These are phyloP conservation scores for Morphnarchus princeps DNA, from an alignment of 2,113 vertebrate species.

Conservation along the genomic window DNA sequence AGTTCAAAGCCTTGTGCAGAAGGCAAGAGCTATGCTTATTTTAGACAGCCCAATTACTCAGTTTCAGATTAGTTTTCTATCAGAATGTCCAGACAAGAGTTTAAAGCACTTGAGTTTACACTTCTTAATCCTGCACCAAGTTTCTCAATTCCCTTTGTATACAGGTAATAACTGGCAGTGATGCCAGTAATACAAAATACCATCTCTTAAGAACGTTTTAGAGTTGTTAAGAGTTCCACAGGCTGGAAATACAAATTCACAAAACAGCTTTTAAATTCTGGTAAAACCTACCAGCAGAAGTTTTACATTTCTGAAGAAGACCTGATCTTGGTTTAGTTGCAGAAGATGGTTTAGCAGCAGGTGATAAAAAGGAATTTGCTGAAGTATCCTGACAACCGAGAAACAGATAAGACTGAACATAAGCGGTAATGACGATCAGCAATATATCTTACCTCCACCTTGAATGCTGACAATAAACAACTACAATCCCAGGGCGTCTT, in stretches of 20 bases:
- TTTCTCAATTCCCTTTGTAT: background rate
- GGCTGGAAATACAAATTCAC: background rate
- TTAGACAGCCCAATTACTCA: background rate
- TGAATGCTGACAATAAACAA: background rate
- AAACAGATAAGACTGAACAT: background rate
- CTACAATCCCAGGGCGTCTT: accelerated
- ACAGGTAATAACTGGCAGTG: background rate
- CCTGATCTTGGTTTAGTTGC: background rate
- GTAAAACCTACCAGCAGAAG: background rate
- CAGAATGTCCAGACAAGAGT: background rate
- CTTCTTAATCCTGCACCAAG: background rate
- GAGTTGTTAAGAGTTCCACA: background rate
- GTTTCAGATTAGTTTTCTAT: background rate
- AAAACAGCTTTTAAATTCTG: background rate
- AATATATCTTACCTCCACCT: accelerated
- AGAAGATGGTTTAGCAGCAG: background rate
- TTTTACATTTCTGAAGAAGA: background rate
- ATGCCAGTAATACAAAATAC: background rate
- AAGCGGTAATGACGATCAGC: accelerated
- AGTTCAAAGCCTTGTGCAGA: background rate
- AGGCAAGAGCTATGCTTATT: background rate
- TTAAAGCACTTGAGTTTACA: background rate
- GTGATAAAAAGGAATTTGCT: background rate
- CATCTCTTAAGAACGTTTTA: background rate
- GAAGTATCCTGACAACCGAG: background rate